Percentiles rank a stretch among this genome's conserved stretches.
phyloP scores from a whole-genome alignment of 2,888 invertebrate genomes.

The Cryptus armator region DNA sequence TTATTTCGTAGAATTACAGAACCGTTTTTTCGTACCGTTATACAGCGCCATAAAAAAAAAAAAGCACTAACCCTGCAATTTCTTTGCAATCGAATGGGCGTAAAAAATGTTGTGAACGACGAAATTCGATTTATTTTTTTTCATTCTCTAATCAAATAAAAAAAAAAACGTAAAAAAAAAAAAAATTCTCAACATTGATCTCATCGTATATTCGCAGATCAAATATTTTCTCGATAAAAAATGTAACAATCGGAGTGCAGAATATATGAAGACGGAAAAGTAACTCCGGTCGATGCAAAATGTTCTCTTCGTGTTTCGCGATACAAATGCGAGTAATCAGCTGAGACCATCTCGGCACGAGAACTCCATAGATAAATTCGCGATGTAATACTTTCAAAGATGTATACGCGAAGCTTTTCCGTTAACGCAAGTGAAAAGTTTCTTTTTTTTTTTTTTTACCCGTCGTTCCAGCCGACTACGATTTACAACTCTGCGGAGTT shows the following conservation, averaged over 20 bases:
- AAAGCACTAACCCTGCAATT: no score
- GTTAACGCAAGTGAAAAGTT: conserved; percentile 39
- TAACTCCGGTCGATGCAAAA: not conserved
- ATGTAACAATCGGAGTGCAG: not conserved
- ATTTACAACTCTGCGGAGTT: conserved; percentile 47
- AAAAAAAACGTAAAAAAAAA: no score
- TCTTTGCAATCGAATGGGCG: no score
- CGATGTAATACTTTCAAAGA: conserved; percentile 30
- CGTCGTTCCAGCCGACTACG: conserved; percentile 33
- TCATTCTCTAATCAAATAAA: no score
- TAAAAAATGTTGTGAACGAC: no score
- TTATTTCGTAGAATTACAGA: no score
- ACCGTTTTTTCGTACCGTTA: no score
- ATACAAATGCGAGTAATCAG: not conserved
- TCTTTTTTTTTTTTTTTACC: not conserved
- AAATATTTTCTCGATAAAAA: not conserved
- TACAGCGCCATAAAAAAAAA: no score
- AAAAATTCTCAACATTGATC: no score
- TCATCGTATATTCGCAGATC: no score
- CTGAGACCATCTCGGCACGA: not conserved
- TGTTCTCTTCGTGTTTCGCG: not conserved
- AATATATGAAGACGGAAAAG: not conserved
- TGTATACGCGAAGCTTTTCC: conserved; percentile 24
- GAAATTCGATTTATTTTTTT: no score
- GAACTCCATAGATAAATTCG: not conserved